Percentiles rank a stretch among this genome's conserved stretches.
Conservation (phyloP, 1,140 invertebrate genomes). For the Caerostris darwini region DNA sequence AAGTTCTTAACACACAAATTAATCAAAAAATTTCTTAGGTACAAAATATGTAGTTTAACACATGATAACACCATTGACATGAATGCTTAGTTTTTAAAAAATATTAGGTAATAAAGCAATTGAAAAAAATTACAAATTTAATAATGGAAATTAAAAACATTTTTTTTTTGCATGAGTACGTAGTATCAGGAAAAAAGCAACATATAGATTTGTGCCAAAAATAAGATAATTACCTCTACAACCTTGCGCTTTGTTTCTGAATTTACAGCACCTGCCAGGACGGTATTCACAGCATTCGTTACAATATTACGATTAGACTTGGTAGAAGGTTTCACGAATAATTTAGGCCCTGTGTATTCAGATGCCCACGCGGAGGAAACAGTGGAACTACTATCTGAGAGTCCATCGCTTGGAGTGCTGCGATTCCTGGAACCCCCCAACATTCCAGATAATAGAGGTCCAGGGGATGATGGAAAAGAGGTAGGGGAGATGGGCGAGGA, state of each 20-base stretch:
- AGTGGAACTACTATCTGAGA: conserved; percentile 79
- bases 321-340: conserved; percentile 97
- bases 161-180: too few relatives aligned
- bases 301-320: conserved; percentile 98
- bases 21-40: too few relatives aligned
- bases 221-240: conserved; percentile 85
- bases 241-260: conserved; percentile 95
- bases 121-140: too few relatives aligned
- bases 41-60: too few relatives aligned
- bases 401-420: conserved; percentile 78
- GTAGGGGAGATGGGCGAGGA: conserved; percentile 71
- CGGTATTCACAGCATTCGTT: conserved; percentile 98
- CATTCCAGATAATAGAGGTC: conserved; percentile 39
- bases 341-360: conserved; percentile 88
- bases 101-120: too few relatives aligned
- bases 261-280: conserved; percentile 98
- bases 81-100: too few relatives aligned
- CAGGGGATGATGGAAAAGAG: conserved; percentile 56
- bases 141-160: too few relatives aligned
- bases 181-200: too few relatives aligned
- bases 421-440: conserved; percentile 32
- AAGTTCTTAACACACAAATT: too few relatives aligned
- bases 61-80: too few relatives aligned
- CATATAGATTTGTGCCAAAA: too few relatives aligned
- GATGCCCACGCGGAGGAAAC: conserved; percentile 74